These are phyloP conservation scores for Babylonia areolata DNA, from an alignment of 1,140 invertebrate genomes.

Conservation along the genomic window DNA sequence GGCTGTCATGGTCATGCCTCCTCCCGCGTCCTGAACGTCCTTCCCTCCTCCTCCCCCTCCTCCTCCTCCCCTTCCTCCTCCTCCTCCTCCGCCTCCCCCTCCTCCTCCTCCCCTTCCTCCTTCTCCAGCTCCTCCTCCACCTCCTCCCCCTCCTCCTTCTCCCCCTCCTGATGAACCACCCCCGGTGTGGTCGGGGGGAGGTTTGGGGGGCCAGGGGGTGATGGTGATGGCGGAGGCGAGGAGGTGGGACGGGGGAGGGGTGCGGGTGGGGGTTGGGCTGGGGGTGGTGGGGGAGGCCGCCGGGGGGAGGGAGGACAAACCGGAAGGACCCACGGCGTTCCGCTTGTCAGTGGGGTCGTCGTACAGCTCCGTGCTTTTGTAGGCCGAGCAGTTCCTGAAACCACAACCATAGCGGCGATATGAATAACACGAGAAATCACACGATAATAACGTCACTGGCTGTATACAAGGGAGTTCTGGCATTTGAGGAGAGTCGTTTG, in stretches of 20 bases:
- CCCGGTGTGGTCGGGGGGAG: slow-evolving; percentile 4
- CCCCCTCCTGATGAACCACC: background rate
- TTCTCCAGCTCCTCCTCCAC: background rate
- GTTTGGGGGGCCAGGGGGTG: too few species aligned
- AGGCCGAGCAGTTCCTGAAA: slow-evolving; percentile 31
- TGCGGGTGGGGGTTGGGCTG: too few species aligned
- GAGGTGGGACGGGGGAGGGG: too few species aligned
- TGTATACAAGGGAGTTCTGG: too few species aligned
- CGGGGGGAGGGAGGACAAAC: too few species aligned
- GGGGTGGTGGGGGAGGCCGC: background rate
- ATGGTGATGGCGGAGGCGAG: background rate
- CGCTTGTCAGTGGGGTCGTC: slow-evolving; percentile 27
- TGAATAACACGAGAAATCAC: too few species aligned
- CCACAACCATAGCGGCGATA: too few species aligned
- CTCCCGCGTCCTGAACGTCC: too few species aligned
- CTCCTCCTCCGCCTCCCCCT: slow-evolving; percentile 27
- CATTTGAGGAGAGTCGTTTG: too few species aligned
- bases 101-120: background rate
- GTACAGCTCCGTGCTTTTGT: slow-evolving; percentile 29
- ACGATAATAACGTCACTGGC: too few species aligned
- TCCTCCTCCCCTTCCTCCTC: background rate
- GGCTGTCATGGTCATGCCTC: background rate
- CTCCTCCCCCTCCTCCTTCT: background rate
- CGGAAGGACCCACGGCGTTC: slow-evolving; percentile 22
- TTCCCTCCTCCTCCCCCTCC: too few species aligned